A percentile compares a stretch with the other conserved stretches of the same genome.
Evolutionary conservation across 2,888 invertebrate genomes (phyloP).

Genomic region (Corythucha ciliata): DNA sequence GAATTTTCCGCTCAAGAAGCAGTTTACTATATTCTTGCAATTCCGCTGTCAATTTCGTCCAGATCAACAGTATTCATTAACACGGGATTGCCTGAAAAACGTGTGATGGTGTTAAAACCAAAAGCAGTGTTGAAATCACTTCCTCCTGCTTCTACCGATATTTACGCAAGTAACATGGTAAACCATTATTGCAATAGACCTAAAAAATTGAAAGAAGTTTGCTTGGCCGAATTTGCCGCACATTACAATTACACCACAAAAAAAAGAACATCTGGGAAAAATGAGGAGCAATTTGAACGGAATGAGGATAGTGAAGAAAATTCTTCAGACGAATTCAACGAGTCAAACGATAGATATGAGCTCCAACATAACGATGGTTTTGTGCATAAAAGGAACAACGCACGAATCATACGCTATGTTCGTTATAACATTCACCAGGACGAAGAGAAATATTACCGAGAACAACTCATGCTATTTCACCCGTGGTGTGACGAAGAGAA

Average conservation of each 20-base stretch:
- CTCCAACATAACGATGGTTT: no score
- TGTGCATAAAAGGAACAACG: constrained; percentile 7
- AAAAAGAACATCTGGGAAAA: not conserved
- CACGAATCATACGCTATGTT: constrained; percentile 12
- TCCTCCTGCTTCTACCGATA: constrained; percentile 5
- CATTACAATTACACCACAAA: constrained; percentile 21
- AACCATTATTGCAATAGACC: constrained; percentile 36
- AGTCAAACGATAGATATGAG: no score
- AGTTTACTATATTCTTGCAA: constrained; percentile 29
- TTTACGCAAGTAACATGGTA: constrained; percentile 26
- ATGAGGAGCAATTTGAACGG: no score
- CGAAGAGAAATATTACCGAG: constrained; percentile 30
- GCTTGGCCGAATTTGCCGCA: constrained; percentile 36
- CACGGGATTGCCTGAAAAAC: constrained; percentile 4
- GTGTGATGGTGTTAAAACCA: constrained; percentile 3
- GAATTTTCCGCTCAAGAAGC: constrained; percentile 36
- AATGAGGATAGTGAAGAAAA: no score
- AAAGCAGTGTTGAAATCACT: constrained; percentile 5
- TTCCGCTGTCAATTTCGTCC: constrained; percentile 32
- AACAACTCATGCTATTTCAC: constrained; percentile 33
- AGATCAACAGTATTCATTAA: constrained; percentile 26
- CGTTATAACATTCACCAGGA: constrained; percentile 26
- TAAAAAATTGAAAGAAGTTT: constrained; percentile 31
- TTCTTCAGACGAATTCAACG: no score
- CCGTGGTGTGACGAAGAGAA: constrained; percentile 33